Evolutionary conservation across 2,113 vertebrate species (phyloP), one percentile per base, ranked within the genome.

Genomic region (Mugil cephalus): DNA sequence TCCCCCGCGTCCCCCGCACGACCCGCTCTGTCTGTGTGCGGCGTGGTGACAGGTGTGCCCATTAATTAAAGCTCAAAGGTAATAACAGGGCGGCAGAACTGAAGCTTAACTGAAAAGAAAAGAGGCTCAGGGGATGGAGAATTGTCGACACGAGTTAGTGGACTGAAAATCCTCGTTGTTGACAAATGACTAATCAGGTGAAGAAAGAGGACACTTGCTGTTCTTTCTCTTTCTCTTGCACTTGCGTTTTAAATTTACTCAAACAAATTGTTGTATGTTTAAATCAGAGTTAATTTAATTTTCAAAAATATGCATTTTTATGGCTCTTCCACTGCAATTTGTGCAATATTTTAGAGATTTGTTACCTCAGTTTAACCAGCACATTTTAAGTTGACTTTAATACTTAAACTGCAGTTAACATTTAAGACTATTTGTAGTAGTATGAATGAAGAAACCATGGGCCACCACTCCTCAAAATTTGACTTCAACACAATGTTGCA

Each of bases 51-150:
- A 91, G 88, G 87, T 90, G 87, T 81, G 78, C 79, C 53, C 4
- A 24, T 79, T 88, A 87, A 90, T 90, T 87, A 86, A 87, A 86
- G 87, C 76, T 80, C 82, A 59, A 69, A 52, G 58, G 69, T 91
- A 90, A 92, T 92, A 76, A 89, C 72, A 88, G 84, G 79, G 84
- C 38, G 17, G 78, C 55, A 60, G 66, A 80, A 36, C 47, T 70
- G 69, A 77, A 68, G 52, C 60, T 64, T 19, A 61, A 13, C 67
- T 80, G 35, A 72, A 70, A 71, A 80, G 67, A 65, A 48, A 61
- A 64, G 69, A 67, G 73, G 60, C 79, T 81, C 52, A 14, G 14
- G 74, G 63, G 73, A 75, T 7, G 38, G 36, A 68, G 70, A 61
- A 55, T 11, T 72, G 40, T 13, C 12, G 13, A 47, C 60, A 82